Evolutionary conservation across 2,113 vertebrate species (phyloP).

Genomic region (Hucho hucho): DNA sequence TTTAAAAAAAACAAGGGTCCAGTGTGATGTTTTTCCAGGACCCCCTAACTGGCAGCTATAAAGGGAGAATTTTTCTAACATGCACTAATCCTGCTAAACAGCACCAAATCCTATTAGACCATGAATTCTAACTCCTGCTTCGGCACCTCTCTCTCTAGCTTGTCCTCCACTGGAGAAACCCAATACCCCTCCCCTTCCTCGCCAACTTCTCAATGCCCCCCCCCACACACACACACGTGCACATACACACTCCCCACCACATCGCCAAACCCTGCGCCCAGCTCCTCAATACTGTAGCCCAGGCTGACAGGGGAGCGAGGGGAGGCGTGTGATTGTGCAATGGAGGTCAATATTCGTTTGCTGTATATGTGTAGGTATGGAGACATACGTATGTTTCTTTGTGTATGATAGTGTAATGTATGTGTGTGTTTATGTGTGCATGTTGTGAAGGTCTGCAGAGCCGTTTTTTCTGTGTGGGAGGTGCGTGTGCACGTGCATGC

Average conservation of each 20-base stretch:
- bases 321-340: not conserved
- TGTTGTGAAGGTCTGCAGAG: not conserved
- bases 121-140: conserved; percentile 82
- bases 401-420: not conserved
- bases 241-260: not conserved
- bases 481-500: too few relatives aligned
- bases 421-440: conserved; percentile 20
- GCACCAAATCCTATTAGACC: conserved; percentile 84
- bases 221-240: not conserved
- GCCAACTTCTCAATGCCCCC: conserved; percentile 6
- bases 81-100: conserved; percentile 83
- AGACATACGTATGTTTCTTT: not conserved
- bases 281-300: conserved; percentile 27
- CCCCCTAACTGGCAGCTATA: conserved; percentile 77
- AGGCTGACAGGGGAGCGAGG: not conserved
- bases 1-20: conserved; percentile 62
- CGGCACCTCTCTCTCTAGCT: conserved; percentile 58
- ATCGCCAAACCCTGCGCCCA: not conserved
- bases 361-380: not conserved
- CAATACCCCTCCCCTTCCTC: conserved; percentile 34
- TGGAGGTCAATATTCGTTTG: not conserved
- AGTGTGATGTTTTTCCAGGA: conserved; percentile 59
- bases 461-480: not conserved
- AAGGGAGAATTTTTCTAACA: conserved; percentile 83
- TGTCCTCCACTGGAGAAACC: conserved; percentile 60